Evolutionary conservation across 35 echinoderm and acorn worm species (phyloP).

Genomic region (Hemicentrotus pulcherrimus): DNA sequence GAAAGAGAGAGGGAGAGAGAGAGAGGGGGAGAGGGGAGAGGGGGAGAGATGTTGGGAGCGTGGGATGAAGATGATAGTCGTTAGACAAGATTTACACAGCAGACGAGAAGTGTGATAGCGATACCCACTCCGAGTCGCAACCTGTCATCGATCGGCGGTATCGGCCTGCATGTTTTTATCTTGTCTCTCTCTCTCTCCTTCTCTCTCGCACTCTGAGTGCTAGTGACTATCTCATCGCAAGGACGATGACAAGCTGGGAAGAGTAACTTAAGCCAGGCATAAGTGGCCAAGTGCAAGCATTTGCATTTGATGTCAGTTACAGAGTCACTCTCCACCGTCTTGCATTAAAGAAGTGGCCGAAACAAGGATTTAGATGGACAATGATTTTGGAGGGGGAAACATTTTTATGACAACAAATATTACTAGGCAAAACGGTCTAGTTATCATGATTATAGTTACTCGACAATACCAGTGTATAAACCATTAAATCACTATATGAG

Average conservation of each 20-base stretch:
- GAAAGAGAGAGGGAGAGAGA: too few relatives aligned
- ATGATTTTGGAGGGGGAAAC: neutral
- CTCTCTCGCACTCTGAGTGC: neutral
- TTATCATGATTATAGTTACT: neutral
- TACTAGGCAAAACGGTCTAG: neutral
- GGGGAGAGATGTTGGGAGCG: too few relatives aligned
- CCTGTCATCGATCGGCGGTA: conserved; percentile 29
- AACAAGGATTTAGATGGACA: neutral
- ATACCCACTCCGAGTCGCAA: neutral
- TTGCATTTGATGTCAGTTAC: conserved; percentile 33
- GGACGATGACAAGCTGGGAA: neutral
- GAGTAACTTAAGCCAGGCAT: neutral
- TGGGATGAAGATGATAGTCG: neutral
- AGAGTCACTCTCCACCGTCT: neutral
- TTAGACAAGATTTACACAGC: conserved; percentile 12
- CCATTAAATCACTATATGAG: neutral
- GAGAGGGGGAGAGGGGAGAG: neutral
- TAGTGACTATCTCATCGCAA: neutral
- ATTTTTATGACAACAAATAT: neutral
- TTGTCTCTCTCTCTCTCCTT: neutral
- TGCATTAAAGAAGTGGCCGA: neutral
- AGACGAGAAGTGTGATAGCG: conserved; percentile 3
- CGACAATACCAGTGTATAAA: neutral
- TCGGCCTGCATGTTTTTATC: neutral
- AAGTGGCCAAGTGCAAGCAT: conserved; percentile 12